These are phyloP conservation scores for Drosophila micromelanica DNA, from an alignment of 1,140 invertebrate genomes.

Conservation along the genomic window DNA sequence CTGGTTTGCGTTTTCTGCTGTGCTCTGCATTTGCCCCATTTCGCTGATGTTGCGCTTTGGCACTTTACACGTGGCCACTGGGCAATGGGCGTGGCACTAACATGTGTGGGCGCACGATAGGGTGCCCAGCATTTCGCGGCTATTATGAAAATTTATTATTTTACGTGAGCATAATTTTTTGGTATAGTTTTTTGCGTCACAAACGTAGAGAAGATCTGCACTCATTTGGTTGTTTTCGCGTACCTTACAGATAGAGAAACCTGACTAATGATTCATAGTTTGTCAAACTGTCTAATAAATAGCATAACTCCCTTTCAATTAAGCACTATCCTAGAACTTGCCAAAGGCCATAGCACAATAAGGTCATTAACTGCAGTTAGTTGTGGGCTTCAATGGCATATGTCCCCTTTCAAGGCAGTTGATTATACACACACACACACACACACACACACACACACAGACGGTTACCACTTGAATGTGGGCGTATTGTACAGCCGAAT, in stretches of 20 bases:
- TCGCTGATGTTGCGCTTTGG: conserved; percentile 73
- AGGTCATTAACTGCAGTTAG: conserved; percentile 30
- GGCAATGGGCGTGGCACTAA: conserved; percentile 15
- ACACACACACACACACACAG: not conserved
- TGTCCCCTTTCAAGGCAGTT: conserved; percentile 11
- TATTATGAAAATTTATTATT: conserved; percentile 77
- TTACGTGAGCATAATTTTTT: conserved; percentile 69
- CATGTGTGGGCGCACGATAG: conserved; percentile 34
- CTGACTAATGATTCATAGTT: not conserved
- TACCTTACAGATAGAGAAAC: no score
- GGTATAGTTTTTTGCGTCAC: conserved; percentile 4
- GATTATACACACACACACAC: conserved; percentile 9
- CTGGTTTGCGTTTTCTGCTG: conserved; percentile 15
- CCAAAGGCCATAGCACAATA: conserved; percentile 14
- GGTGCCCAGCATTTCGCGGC: conserved; percentile 17
- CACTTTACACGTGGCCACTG: conserved; percentile 62
- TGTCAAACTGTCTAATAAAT: not conserved
- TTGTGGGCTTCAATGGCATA: not conserved
- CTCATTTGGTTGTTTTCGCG: no score
- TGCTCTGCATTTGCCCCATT: conserved; percentile 32
- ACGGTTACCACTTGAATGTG: conserved; percentile 21
- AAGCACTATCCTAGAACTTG: not conserved
- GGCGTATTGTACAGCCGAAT: conserved; percentile 48
- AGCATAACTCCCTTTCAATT: not conserved
- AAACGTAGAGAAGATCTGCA: no score